Conservation (phyloP, 2,113 vertebrate genomes). For the Macrotis lagotis region DNA sequence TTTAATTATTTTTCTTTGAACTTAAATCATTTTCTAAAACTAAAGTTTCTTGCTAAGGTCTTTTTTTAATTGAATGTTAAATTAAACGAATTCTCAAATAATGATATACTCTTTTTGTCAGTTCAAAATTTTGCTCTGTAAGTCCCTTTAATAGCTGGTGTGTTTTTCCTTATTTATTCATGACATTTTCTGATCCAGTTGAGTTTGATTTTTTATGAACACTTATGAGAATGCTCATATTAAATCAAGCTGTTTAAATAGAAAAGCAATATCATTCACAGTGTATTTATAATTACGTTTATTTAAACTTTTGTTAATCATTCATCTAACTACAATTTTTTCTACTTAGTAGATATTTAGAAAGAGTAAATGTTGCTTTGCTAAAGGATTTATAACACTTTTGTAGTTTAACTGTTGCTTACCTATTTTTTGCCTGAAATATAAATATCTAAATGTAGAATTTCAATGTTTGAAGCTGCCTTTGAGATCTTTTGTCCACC, state of each 20-base stretch:
- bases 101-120: background rate
- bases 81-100: conserved; percentile 6
- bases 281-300: conserved; percentile 69
- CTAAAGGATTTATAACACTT: conserved; percentile 62
- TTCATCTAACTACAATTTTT: conserved; percentile 73
- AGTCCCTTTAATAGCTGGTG: background rate
- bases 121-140: background rate
- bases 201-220: conserved; percentile 44
- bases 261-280: conserved; percentile 59
- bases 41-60: conserved; percentile 29
- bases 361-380: conserved; percentile 71
- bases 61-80: background rate
- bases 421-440: conserved; percentile 3
- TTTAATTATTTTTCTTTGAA: conserved; percentile 44
- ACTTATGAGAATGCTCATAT: conserved; percentile 52
- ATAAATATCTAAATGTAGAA: conserved; percentile 1
- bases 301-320: conserved; percentile 78
- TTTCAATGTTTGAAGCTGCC: conserved; percentile 29
- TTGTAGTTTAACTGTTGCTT: background rate
- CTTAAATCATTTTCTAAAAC: conserved; percentile 40
- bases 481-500: background rate
- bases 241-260: conserved; percentile 75
- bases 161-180: conserved; percentile 22
- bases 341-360: conserved; percentile 59
- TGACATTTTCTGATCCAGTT: conserved; percentile 40